Percentiles rank a stretch among this genome's conserved stretches.
These are phyloP conservation scores for Mimumesa dahlbomi DNA, from an alignment of 2,888 invertebrate species.

Conservation along the genomic window DNA sequence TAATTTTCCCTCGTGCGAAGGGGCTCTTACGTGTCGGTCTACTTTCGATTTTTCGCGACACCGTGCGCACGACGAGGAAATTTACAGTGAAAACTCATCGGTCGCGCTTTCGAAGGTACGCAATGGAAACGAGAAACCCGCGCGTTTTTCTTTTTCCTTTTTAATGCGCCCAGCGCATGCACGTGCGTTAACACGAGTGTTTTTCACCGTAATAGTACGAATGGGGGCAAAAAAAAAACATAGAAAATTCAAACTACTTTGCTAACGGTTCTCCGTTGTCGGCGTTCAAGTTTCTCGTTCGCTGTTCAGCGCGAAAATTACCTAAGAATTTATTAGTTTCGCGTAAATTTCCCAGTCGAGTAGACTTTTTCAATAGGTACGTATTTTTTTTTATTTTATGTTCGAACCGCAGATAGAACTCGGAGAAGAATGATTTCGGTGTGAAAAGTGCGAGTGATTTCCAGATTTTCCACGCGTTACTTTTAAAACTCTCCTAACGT, in stretches of 20 bases:
- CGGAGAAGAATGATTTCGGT: too few relatives aligned
- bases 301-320: neutral
- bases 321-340: too few relatives aligned
- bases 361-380: too few relatives aligned
- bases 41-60: conserved; percentile 71
- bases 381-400: too few relatives aligned
- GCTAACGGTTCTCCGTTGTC: too few relatives aligned
- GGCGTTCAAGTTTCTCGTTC: too few relatives aligned
- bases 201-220: neutral
- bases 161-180: neutral
- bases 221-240: neutral
- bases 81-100: conserved; percentile 63
- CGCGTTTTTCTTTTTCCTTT: neutral
- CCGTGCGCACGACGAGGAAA: conserved; percentile 17
- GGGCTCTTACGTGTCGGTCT: conserved; percentile 18
- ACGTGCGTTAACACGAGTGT: neutral
- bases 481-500: too few relatives aligned
- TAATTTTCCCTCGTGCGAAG: neutral
- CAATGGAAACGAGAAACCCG: conserved; percentile 1
- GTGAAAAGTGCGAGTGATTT: neutral
- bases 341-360: too few relatives aligned
- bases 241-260: too few relatives aligned
- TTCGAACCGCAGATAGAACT: too few relatives aligned
- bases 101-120: conserved; percentile 73
- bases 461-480: neutral